Conservation (phyloP, 1,140 invertebrate species). For the Eulimnadia texana region DNA sequence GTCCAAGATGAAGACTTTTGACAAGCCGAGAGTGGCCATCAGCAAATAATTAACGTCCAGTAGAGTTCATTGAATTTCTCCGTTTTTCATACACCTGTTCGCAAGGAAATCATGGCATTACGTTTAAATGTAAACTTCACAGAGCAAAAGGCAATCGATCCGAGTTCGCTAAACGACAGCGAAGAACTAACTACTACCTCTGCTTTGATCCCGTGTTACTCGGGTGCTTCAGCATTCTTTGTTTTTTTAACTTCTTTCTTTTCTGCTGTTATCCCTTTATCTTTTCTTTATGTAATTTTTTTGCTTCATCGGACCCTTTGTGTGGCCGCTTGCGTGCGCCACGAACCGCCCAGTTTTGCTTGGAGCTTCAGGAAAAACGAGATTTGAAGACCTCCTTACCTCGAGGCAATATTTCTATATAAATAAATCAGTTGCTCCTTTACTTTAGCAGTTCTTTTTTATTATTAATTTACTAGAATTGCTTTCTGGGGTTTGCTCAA, state of each 20-base stretch:
- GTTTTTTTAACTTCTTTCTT: background rate
- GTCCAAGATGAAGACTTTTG: slow-evolving; percentile 92
- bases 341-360: background rate
- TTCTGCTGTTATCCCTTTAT: background rate
- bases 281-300: background rate
- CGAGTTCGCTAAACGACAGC: no score
- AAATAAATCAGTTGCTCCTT: no score
- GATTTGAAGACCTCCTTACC: no score
- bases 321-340: background rate
- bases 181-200: no score
- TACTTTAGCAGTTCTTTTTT: no score
- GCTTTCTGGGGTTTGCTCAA: no score
- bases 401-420: no score
- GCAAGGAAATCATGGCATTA: no score
- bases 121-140: no score
- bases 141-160: no score
- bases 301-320: background rate
- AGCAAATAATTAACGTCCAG: background rate
- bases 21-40: slow-evolving; percentile 81
- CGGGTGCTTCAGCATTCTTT: background rate
- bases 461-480: no score
- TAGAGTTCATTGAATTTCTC: background rate
- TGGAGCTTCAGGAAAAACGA: background rate
- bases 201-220: no score
- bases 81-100: background rate